Conservation (phyloP, 2,888 invertebrate genomes). For the Cantharis nigra region DNA sequence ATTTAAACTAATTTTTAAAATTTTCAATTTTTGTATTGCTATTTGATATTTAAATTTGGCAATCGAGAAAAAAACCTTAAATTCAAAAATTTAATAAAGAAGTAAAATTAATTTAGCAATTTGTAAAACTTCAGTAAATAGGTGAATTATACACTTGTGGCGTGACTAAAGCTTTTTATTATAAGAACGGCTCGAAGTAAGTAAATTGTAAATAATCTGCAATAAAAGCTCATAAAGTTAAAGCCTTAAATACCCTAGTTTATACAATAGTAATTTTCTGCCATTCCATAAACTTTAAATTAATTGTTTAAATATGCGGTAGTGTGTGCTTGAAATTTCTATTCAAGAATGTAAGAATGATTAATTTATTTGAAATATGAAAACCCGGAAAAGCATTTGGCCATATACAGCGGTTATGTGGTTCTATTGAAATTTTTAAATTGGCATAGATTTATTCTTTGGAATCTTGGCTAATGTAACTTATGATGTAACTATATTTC, state of each 20-base stretch:
- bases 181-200: neutral
- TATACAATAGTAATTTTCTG: neutral
- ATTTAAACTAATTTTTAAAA: too few relatives aligned
- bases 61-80: neutral
- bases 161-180: slow-evolving; percentile 1
- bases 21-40: neutral
- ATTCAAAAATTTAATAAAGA: neutral
- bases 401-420: neutral
- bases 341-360: neutral
- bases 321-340: neutral
- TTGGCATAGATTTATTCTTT: neutral
- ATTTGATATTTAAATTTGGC: neutral
- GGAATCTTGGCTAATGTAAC: too few relatives aligned
- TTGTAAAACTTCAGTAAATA: neutral
- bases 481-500: too few relatives aligned
- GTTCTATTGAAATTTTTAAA: neutral
- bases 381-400: neutral
- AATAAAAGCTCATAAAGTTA: neutral
- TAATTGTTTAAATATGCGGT: neutral
- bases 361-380: neutral
- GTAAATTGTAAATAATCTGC: neutral
- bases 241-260: neutral
- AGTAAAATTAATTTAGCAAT: neutral
- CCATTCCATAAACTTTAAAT: neutral
- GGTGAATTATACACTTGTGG: slow-evolving; percentile 3